A percentile compares a stretch with the other conserved stretches of the same genome.
Evolutionary conservation across 2,888 invertebrate species (phyloP).

Genomic region (Ophraella communa): DNA sequence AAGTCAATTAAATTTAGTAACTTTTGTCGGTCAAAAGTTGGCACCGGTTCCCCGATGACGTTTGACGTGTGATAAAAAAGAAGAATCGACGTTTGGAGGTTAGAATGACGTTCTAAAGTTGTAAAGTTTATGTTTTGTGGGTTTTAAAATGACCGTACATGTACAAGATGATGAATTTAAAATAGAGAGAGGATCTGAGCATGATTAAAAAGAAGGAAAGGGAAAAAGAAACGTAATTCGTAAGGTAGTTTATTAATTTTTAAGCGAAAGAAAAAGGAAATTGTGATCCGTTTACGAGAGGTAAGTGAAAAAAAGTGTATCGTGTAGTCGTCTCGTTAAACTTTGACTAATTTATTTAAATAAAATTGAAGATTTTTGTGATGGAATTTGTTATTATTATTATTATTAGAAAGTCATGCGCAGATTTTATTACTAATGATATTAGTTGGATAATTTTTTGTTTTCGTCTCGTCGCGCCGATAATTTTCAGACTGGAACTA

Average conservation of each 20-base stretch:
- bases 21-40: too few relatives aligned
- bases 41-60: too few relatives aligned
- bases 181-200: conserved; percentile 49
- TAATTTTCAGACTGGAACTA: conserved; percentile 9
- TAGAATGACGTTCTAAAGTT: too few relatives aligned
- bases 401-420: conserved; percentile 47
- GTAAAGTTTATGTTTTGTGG: too few relatives aligned
- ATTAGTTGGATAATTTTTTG: conserved; percentile 33
- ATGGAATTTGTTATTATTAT: too few relatives aligned
- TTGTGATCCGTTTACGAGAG: conserved; percentile 27
- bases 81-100: too few relatives aligned
- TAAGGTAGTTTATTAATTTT: conserved; percentile 22
- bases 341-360: conserved; percentile 27
- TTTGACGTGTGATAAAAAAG: too few relatives aligned
- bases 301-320: background rate
- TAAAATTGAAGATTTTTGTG: conserved; percentile 31
- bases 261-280: conserved; percentile 25
- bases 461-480: background rate
- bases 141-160: conserved; percentile 57
- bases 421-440: conserved; percentile 44
- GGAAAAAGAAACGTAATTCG: conserved; percentile 6
- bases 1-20: too few relatives aligned
- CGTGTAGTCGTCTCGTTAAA: conserved; percentile 5
- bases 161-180: too few relatives aligned
- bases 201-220: too few relatives aligned